A percentile compares a stretch with the other conserved stretches of the same genome.
phyloP scores from a whole-genome alignment of 2,888 invertebrate species.

The Frankliniella intonsa region DNA sequence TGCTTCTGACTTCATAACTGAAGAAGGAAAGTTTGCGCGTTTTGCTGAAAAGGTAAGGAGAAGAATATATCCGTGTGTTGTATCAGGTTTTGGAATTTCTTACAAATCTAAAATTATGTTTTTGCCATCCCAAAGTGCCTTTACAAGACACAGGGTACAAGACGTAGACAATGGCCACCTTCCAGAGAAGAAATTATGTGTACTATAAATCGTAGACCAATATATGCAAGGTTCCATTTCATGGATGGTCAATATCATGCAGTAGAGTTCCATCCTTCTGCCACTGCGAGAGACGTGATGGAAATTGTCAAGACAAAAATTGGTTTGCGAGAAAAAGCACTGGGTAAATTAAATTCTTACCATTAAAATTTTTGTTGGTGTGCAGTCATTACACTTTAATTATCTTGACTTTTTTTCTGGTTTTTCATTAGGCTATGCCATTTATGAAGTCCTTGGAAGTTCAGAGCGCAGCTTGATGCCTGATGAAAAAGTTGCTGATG shows the following conservation, averaged over 20 bases:
- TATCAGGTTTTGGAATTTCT: slow-evolving; percentile 9
- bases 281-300: slow-evolving; percentile 84
- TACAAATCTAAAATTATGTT: not conserved
- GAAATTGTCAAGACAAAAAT: slow-evolving; percentile 84
- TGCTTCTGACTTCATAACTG: slow-evolving; percentile 79
- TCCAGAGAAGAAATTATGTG: slow-evolving; percentile 89
- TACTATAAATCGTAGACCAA: slow-evolving; percentile 82
- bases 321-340: slow-evolving; percentile 72
- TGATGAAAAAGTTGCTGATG: slow-evolving; percentile 88
- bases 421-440: slow-evolving; percentile 66
- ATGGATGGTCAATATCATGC: slow-evolving; percentile 94
- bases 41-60: slow-evolving; percentile 75
- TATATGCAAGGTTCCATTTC: slow-evolving; percentile 85
- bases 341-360: slow-evolving; percentile 52
- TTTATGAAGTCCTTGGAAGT: slow-evolving; percentile 85
- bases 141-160: slow-evolving; percentile 64
- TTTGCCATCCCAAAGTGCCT: slow-evolving; percentile 53
- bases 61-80: not conserved
- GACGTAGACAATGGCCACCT: slow-evolving; percentile 83
- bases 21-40: slow-evolving; percentile 90
- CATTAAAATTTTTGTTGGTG: not conserved
- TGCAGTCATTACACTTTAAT: slow-evolving; percentile 23
- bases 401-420: slow-evolving; percentile 30
- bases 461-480: slow-evolving; percentile 78
- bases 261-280: slow-evolving; percentile 90